Base-by-base conservation (phyloP, 1,140 invertebrate genomes). In the Aphidius gifuensis region DNA sequence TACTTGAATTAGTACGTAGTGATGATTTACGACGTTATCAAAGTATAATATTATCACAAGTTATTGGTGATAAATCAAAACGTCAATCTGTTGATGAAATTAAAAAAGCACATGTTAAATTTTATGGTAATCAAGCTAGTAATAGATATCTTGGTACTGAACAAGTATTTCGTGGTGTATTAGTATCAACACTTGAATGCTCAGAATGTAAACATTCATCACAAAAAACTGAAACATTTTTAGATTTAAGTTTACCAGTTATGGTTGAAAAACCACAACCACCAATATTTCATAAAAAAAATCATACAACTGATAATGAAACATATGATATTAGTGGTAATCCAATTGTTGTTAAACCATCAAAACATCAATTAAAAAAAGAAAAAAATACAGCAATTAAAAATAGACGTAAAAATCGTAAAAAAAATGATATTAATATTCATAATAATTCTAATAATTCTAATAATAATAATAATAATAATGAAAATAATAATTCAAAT, bases 161-260 rank as follows among this genome's bases (percentile, higher is more conserved):
- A 72, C 70, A 71, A 48, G 78, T 91, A 56, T 98, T 98, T 83
- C 89, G 92, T 49, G 96, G 96, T 0, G 87, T 91, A 67, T 82
- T 97, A 6, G 90, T 97, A 2, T 96, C 92, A 32, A 96, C 91
- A 0, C 81, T 97, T 32, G 86, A 92, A 60, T 98, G 96, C 79
- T 87, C 94, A 70, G 90, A 93, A 55, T 98, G 96, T 76, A 83
- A 88, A 58, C 86, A 94, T 80, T 85, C 89, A 6, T 96, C 93
- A 0, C 88, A 92, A 71, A 84, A 92, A 11, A 89, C 90, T 62
- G 97, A 99, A 79, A 90, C 91, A 66, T 98, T 99, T 77, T 82
- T 98, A 56, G 96, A 99, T 82, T 83, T 99, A 57, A 97, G 94
- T 65, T 80, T 99, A 57, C 94, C 96, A 0, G 88, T 98, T 7